Evolutionary conservation across 2,113 vertebrate genomes (phyloP).

Genomic region (Mormyrus lacerda): DNA sequence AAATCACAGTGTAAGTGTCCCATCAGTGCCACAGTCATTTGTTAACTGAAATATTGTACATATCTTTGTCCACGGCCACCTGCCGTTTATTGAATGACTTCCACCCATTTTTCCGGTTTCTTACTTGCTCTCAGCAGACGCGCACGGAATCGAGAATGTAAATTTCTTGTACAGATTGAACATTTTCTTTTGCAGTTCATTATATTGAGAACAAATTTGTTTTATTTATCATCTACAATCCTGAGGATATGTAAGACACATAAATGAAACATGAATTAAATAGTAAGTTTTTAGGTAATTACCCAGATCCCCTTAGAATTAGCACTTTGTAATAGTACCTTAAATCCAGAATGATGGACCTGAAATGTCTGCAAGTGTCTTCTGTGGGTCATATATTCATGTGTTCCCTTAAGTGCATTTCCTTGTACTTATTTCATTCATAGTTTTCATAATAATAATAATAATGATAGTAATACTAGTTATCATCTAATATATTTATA

Average conservation of each 20-base stretch:
- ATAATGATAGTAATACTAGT: too few relatives aligned
- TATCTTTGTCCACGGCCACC: too few relatives aligned
- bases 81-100: not conserved
- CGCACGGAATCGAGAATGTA: not conserved
- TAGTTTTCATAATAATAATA: not conserved
- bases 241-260: not conserved
- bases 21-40: slow-evolving; percentile 33
- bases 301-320: not conserved
- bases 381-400: not conserved
- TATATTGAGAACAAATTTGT: not conserved
- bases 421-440: not conserved
- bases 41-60: slow-evolving; percentile 20
- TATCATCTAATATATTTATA: not conserved
- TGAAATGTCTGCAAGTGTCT: not conserved
- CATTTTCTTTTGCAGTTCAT: not conserved
- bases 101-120: not conserved
- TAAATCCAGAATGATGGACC: not conserved
- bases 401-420: not conserved
- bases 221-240: not conserved
- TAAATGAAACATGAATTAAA: not conserved
- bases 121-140: not conserved
- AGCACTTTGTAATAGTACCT: not conserved
- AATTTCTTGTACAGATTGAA: not conserved
- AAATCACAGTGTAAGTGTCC: slow-evolving; percentile 28
- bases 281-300: not conserved